Conservation (phyloP, 2,888 invertebrate species). For the Noctua pronuba region DNA sequence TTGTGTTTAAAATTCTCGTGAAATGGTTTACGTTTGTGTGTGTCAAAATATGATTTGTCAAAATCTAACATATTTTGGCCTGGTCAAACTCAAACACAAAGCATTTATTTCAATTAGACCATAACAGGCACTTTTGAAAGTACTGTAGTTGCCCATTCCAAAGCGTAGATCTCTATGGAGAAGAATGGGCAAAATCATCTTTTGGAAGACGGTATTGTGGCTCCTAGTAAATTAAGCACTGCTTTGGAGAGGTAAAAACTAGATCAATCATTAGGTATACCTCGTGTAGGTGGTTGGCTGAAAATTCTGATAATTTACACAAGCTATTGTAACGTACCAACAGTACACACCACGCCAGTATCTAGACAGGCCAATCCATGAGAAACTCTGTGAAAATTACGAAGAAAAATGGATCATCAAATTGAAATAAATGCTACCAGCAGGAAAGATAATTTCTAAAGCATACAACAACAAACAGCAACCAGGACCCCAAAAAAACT, state of each 20-base stretch:
- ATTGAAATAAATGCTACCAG: background rate
- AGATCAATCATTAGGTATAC: background rate
- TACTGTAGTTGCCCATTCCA: too few relatives aligned
- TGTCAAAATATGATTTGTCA: background rate
- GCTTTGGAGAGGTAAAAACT: background rate
- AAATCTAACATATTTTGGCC: background rate
- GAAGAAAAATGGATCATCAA: too few relatives aligned
- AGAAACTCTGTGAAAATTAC: too few relatives aligned
- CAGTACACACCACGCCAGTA: too few relatives aligned
- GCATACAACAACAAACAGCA: background rate
- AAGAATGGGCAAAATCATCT: too few relatives aligned
- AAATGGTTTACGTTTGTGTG: background rate
- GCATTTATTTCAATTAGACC: too few relatives aligned
- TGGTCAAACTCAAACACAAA: too few relatives aligned
- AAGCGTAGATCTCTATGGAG: too few relatives aligned
- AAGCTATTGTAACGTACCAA: too few relatives aligned
- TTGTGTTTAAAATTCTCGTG: constrained; percentile 38
- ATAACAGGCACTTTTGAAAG: too few relatives aligned
- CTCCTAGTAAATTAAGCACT: background rate
- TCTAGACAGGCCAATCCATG: too few relatives aligned
- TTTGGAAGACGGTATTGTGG: background rate
- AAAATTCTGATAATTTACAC: background rate
- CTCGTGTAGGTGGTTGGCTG: background rate
- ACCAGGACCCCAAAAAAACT: too few relatives aligned
- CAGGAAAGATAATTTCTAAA: background rate